Evolutionary conservation across 2,888 invertebrate species (phyloP), one percentile per base, ranked within the genome.

Genomic region (Catocala fraxini): DNA sequence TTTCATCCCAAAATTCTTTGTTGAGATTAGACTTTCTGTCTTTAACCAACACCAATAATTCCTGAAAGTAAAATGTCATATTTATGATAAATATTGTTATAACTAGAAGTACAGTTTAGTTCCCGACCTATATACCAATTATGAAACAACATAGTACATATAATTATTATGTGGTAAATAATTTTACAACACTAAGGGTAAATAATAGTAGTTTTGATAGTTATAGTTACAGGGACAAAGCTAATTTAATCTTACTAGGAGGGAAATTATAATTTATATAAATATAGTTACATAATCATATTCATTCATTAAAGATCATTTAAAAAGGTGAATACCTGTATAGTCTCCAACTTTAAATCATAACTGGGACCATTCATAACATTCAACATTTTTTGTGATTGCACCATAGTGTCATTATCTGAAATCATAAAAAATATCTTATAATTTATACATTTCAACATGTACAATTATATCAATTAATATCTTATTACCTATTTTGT

Each of bases 261-360:
- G 15, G 15, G 15, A 15, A 15, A 15, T 15, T 15, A 15, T 15
- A 15, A 15, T 15, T 15, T 15, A 15, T 25, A 25, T 25, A 25
- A 25, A 25, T 25, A 25, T 25, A 25, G 25, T 25, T 1, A 25
- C 25, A 25, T 25, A 25, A 25, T 25, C 25, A 25, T 25, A 15
- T 25, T 25, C 1, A 25, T 25, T 25, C 25, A 25, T 25, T 25
- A 25, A 25, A 25, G 25, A 25, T 3, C 25, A 25, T 25, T 51
- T 39, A 39, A 7, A 35, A n/a, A 51, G 6, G 5, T 59, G 66
- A 49, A 69, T 81, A 90, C 91, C 89, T 91, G 91, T 75, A 92
- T 78, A 39, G 75, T 62, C 55, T 80, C 71, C 47, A 78, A 59
- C 54, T 79, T 77, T 13, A 90, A 73, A 33, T 81, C 58, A 59